Evolutionary conservation across 2,888 invertebrate species (phyloP).

Genomic region (Stomorhina lunata): DNA sequence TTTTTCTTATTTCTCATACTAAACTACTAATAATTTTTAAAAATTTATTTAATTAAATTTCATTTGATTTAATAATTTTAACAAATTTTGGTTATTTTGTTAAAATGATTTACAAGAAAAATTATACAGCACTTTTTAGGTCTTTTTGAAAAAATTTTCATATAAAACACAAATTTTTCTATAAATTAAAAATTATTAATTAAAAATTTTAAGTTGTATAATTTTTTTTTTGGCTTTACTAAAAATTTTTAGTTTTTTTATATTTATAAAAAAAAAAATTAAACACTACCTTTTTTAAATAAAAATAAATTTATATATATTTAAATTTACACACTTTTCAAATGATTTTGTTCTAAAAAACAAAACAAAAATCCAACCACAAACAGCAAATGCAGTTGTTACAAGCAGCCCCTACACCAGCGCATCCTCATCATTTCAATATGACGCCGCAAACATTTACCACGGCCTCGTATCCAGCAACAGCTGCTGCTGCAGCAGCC

Average conservation of each 20-base stretch:
- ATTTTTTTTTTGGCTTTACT: too few relatives aligned
- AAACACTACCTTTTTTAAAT: background rate
- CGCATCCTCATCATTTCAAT: constrained; percentile 76
- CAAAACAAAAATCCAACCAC: constrained; percentile 63
- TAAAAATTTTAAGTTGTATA: too few relatives aligned
- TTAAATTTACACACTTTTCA: constrained; percentile 66
- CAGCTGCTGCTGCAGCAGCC: constrained; percentile 65
- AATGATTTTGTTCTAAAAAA: constrained; percentile 64
- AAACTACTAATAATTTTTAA: background rate
- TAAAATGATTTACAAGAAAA: background rate
- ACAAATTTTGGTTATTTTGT: background rate
- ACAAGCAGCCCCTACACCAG: constrained; percentile 77
- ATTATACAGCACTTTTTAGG: too few relatives aligned
- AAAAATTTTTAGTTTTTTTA: too few relatives aligned
- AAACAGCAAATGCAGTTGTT: constrained; percentile 80
- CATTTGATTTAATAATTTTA: background rate
- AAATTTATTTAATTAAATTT: background rate
- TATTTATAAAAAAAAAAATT: too few relatives aligned
- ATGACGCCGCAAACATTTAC: constrained; percentile 68
- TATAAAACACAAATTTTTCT: too few relatives aligned
- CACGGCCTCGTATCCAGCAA: constrained; percentile 65
- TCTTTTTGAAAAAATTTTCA: too few relatives aligned
- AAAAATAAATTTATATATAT: constrained; percentile 21
- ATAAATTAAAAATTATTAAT: too few relatives aligned
- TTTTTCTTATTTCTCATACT: background rate